Percentiles rank a stretch among this genome's conserved stretches.
phyloP scores from a whole-genome alignment of 2,113 vertebrate genomes.

The Ifrita kowaldi region DNA sequence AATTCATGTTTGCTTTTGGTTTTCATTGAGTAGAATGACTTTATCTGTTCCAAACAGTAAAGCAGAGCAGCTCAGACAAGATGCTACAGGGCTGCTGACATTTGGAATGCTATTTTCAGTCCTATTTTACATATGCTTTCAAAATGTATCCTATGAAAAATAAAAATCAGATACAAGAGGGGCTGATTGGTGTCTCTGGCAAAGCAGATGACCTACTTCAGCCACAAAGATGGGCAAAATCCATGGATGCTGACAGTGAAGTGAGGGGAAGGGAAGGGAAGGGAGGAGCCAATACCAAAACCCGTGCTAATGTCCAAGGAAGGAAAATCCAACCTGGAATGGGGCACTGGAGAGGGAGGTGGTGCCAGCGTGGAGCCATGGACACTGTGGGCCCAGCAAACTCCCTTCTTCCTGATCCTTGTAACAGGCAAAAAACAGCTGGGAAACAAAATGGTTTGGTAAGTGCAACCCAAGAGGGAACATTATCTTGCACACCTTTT shows the following conservation, averaged over 20 bases:
- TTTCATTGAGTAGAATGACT: background rate
- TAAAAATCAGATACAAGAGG: background rate
- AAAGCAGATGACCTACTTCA: background rate
- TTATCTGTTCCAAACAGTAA: background rate
- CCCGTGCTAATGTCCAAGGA: background rate
- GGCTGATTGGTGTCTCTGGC: background rate
- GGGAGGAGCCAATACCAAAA: background rate
- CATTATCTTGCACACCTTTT: background rate
- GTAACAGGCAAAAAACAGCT: background rate
- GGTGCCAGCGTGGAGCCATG: background rate
- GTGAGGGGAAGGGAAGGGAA: background rate
- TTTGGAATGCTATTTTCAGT: background rate
- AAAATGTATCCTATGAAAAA: conserved; percentile 20
- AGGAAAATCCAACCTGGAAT: background rate
- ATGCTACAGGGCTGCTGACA: conserved; percentile 2
- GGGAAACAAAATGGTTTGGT: background rate
- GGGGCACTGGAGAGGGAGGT: background rate
- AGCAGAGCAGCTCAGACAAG: background rate
- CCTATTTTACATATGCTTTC: conserved; percentile 25
- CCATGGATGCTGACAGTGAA: background rate
- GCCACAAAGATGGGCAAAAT: background rate
- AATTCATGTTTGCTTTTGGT: background rate
- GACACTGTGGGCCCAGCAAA: background rate
- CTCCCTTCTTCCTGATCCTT: background rate
- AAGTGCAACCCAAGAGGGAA: background rate